Evolutionary conservation across 2,888 invertebrate species (phyloP), one percentile per base, ranked within the genome.

Genomic region (Caenorhabditis zanzibari): DNA sequence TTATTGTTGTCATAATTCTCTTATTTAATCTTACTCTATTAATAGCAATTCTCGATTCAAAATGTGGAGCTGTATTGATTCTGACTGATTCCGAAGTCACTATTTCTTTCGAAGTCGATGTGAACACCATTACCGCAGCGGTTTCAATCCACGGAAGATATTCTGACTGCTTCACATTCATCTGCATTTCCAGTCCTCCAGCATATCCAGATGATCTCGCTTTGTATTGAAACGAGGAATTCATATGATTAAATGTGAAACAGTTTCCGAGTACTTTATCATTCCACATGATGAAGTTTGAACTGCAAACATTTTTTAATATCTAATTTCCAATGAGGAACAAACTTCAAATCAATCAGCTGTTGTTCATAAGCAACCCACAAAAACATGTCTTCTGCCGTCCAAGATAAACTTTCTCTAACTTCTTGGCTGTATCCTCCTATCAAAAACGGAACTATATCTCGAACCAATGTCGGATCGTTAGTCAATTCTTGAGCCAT

Each of bases 231-330:
- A 75, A 81, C 0, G 80, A 59, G n/a, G 64, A 68, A 38, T 89
- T 82, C 47, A 68, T 58, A 32, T 87, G 86, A 58, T 89, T 89
- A 84, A 88, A 89, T n/a, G 89, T 88, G 72, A 86, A 89, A 68
- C 89, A 89, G 56, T 86, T 88, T 0, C 89, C 89, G 14, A 88
- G 64, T 38, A 86, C 81, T 44, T 82, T 85, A 41, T 86, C 86
- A 56, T 88, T 86, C 86, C 86, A 87, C 61, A 79, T 73, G n/a
- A 81, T 41, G 22, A 88, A 81, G 59, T 86, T 85, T 32, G 71
- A 38, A 22, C 82, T 85, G 44, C 19, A 64, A 47, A 16, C 10
- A 35, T 6, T 16, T 22, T 12, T 19, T 26, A 6, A 7, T 14
- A n/a, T n/a, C n/a, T n/a, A n/a, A n/a, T n/a, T n/a, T n/a, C n/a